Conservation (phyloP, 2,797 vertebrate genomes). For the Euthynnus affinis region DNA sequence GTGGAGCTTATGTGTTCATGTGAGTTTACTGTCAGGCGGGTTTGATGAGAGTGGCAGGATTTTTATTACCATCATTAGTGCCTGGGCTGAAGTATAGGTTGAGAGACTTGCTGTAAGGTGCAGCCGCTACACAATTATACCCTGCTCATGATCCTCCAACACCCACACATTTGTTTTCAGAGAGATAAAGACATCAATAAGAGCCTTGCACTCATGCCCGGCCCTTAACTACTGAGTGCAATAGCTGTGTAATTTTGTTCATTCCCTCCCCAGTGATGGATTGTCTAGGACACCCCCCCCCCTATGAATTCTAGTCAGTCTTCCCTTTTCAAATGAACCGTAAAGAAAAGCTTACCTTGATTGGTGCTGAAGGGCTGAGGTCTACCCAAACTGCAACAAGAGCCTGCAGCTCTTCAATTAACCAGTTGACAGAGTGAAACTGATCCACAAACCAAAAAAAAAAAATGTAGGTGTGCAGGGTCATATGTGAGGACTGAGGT, state of each 20-base stretch:
- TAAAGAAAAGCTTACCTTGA: background rate
- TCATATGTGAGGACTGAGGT: no score
- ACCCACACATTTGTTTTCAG: conserved; percentile 32
- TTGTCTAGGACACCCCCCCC: background rate
- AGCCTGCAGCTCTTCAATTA: no score
- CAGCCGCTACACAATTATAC: background rate
- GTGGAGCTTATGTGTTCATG: background rate
- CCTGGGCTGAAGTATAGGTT: conserved; percentile 2
- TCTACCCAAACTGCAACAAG: background rate
- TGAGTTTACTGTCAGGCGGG: background rate
- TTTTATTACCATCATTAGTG: conserved; percentile 28
- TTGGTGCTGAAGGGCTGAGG: background rate
- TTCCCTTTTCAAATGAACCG: background rate
- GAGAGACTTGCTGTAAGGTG: conserved; percentile 10
- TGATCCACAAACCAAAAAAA: background rate
- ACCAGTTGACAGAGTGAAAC: no score
- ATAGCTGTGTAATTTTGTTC: background rate
- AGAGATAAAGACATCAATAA: conserved; percentile 15
- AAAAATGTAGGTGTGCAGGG: background rate
- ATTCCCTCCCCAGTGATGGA: conserved; percentile 2
- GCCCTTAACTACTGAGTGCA: conserved; percentile 8
- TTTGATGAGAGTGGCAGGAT: conserved; percentile 31
- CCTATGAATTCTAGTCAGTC: background rate
- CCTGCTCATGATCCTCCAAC: conserved; percentile 37
- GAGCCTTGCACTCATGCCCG: background rate